Conservation (phyloP, 2,888 invertebrate species). For the Polymixis flavicincta region DNA sequence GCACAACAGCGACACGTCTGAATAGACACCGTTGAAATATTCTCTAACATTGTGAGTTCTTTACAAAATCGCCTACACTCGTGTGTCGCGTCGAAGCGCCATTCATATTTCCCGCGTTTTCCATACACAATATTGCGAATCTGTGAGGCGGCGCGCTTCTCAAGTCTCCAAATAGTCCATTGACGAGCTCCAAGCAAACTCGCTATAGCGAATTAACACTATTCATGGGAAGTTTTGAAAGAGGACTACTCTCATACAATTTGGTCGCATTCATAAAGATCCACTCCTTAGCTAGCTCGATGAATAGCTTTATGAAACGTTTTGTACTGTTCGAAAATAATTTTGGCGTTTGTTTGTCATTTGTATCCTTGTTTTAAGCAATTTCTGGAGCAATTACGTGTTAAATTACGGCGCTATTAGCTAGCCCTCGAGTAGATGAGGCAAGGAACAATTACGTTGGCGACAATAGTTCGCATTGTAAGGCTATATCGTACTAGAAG, state of each 20-base stretch:
- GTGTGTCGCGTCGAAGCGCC: conserved; percentile 78
- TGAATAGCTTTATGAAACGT: conserved; percentile 88
- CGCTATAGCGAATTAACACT: conserved; percentile 91
- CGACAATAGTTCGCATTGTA: conserved; percentile 83
- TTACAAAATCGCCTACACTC: conserved; percentile 82
- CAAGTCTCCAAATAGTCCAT: conserved; percentile 89
- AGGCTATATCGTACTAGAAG: conserved; percentile 81
- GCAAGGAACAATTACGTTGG: conserved; percentile 80
- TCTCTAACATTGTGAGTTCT: conserved; percentile 67
- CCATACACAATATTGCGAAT: conserved; percentile 89
- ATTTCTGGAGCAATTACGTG: conserved; percentile 55
- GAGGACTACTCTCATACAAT: conserved; percentile 91
- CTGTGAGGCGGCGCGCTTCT: conserved; percentile 82
- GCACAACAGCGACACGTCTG: conserved; percentile 39
- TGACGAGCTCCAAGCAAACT: conserved; percentile 89
- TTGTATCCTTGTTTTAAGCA: conserved; percentile 41
- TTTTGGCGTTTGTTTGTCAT: conserved; percentile 68
- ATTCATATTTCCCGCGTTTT: conserved; percentile 89
- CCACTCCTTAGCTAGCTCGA: conserved; percentile 87
- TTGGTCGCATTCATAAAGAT: conserved; percentile 91
- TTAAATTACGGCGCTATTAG: conserved; percentile 79
- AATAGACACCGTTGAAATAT: conserved; percentile 64
- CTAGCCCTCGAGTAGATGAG: conserved; percentile 80
- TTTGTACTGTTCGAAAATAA: conserved; percentile 78
- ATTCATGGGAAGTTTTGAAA: conserved; percentile 90